phyloP scores from a whole-genome alignment of 2,113 vertebrate genomes.

The Tragelaphus scriptus region DNA sequence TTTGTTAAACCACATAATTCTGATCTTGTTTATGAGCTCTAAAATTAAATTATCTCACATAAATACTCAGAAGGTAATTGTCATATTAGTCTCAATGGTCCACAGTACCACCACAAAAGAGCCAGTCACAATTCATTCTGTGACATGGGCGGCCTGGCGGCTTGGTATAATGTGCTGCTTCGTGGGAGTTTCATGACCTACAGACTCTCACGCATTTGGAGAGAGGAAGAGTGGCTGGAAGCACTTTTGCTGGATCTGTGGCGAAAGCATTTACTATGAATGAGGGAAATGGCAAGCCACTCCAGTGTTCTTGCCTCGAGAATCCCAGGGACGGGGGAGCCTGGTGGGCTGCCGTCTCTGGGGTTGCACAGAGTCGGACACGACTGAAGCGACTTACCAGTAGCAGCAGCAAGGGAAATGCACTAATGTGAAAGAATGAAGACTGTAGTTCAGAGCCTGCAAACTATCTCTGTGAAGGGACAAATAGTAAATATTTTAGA shows the following conservation, averaged over 20 bases:
- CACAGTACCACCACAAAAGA: conserved; percentile 71
- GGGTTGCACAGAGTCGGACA: no score
- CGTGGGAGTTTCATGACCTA: conserved; percentile 69
- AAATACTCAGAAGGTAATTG: conserved; percentile 73
- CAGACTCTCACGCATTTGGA: conserved; percentile 53
- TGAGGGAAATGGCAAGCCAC: neutral
- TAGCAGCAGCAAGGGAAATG: neutral
- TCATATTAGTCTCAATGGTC: conserved; percentile 70
- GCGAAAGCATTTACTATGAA: conserved; percentile 22
- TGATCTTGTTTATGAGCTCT: conserved; percentile 70
- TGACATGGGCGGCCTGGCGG: conserved; percentile 47
- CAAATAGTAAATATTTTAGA: neutral
- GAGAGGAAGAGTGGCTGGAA: conserved; percentile 35
- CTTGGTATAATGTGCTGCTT: conserved; percentile 48
- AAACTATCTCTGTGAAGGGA: neutral
- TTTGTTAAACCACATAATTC: conserved; percentile 68
- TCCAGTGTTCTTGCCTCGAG: no score
- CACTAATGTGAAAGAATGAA: neutral
- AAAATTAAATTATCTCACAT: conserved; percentile 68
- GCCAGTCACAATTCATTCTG: conserved; percentile 74
- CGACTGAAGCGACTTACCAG: no score
- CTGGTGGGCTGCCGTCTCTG: no score
- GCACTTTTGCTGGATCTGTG: conserved; percentile 22
- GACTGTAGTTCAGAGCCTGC: neutral
- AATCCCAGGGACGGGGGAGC: no score